These are phyloP conservation scores for Tragelaphus imberbis DNA, from an alignment of 2,113 vertebrate genomes.

Conservation along the genomic window DNA sequence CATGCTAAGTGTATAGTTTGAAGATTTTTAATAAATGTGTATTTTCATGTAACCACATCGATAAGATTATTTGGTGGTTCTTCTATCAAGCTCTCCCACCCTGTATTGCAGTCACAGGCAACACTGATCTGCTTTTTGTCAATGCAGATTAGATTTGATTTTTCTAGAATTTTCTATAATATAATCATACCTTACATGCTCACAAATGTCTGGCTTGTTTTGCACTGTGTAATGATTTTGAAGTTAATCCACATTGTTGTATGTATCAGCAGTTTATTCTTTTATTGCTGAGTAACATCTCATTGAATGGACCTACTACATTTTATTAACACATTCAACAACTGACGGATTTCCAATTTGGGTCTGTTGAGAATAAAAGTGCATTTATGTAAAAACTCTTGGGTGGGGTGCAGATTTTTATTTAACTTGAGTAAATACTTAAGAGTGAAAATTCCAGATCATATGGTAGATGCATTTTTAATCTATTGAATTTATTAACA, in stretches of 20 bases:
- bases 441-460: neutral
- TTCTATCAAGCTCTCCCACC: neutral
- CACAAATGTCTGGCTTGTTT: neutral
- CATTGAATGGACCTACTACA: neutral
- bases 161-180: neutral
- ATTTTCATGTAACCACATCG: neutral
- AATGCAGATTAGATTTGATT: neutral
- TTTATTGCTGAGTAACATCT: neutral
- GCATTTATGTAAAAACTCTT: neutral
- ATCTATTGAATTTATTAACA: constrained; percentile 27
- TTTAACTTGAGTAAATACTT: neutral
- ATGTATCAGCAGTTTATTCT: neutral
- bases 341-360: neutral
- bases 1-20: neutral
- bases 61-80: neutral
- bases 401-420: neutral
- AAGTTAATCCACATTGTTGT: neutral
- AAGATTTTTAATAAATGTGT: neutral
- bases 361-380: neutral
- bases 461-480: neutral
- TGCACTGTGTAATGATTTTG: neutral
- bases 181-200: neutral
- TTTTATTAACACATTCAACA: neutral
- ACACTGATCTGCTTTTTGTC: neutral
- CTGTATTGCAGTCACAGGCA: neutral